These are phyloP conservation scores for Hiodon alosoides DNA, from an alignment of 2,113 vertebrate genomes.

Conservation along the genomic window DNA sequence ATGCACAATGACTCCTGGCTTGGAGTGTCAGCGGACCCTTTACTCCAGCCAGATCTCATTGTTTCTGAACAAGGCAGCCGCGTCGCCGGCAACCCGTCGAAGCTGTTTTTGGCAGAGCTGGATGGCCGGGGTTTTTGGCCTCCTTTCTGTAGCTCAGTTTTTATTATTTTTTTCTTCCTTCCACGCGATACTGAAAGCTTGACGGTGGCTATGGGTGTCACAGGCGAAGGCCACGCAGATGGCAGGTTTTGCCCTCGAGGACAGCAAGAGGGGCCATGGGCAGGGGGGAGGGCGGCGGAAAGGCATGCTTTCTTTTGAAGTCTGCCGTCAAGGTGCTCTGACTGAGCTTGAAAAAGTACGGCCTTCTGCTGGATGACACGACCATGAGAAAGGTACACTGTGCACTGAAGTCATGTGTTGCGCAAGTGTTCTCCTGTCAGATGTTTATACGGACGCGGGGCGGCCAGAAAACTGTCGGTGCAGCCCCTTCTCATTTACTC, in stretches of 20 bases:
- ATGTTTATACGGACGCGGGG: conserved; percentile 51
- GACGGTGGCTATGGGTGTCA: not conserved
- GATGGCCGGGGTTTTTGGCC: not conserved
- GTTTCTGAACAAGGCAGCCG: not conserved
- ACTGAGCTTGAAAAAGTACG: conserved; percentile 41
- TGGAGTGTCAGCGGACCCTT: not conserved
- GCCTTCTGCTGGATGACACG: conserved; percentile 39
- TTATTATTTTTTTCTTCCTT: not conserved
- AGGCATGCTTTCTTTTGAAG: conserved; percentile 6
- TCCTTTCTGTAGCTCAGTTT: not conserved
- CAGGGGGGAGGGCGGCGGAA: conserved; percentile 28
- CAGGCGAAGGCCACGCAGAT: conserved; percentile 37
- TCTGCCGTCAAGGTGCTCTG: conserved; percentile 44
- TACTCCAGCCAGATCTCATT: no score
- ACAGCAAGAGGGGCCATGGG: conserved; percentile 21
- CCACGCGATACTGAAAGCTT: not conserved
- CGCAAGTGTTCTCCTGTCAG: conserved; percentile 47
- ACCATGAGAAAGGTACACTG: conserved; percentile 38
- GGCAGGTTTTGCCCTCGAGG: conserved; percentile 16
- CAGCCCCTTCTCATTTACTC: not conserved
- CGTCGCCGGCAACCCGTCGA: conserved; percentile 41
- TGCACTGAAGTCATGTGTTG: conserved; percentile 50
- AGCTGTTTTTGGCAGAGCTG: conserved; percentile 23
- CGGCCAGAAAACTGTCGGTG: not conserved
- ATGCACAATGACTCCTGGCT: not conserved